phyloP scores from a whole-genome alignment of 2,113 vertebrate species.

The Python bivittatus region DNA sequence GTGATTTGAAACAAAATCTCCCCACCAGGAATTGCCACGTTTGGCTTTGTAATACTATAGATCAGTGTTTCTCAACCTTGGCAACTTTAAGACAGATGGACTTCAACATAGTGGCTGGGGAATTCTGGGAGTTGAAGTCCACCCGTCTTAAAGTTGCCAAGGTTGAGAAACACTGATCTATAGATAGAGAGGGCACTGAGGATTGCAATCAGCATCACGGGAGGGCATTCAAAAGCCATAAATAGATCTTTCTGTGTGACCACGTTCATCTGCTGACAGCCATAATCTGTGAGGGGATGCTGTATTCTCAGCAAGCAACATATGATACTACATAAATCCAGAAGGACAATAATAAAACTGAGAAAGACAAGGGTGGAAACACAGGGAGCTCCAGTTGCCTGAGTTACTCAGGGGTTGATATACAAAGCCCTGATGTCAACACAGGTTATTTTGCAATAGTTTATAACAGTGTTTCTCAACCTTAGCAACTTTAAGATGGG shows the following conservation, averaged over 20 bases:
- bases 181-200: neutral
- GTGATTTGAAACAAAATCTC: neutral
- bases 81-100: too few species aligned
- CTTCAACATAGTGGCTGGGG: too few species aligned
- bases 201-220: conserved; percentile 20
- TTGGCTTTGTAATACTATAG: neutral
- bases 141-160: neutral
- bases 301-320: neutral
- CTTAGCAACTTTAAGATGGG: neutral
- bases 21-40: fast-evolving
- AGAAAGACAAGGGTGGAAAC: too few species aligned
- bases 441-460: neutral
- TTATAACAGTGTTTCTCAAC: neutral
- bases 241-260: conserved; percentile 19
- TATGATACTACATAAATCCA: neutral
- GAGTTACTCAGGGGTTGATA: neutral
- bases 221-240: neutral
- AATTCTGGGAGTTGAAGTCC: neutral
- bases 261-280: conserved; percentile 18
- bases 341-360: fast-evolving
- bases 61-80: too few species aligned
- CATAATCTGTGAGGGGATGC: neutral
- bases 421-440: neutral
- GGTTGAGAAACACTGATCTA: neutral
- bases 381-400: neutral